Evolutionary conservation across 2,888 invertebrate species (phyloP).

Genomic region (Meteorus cinctellus): DNA sequence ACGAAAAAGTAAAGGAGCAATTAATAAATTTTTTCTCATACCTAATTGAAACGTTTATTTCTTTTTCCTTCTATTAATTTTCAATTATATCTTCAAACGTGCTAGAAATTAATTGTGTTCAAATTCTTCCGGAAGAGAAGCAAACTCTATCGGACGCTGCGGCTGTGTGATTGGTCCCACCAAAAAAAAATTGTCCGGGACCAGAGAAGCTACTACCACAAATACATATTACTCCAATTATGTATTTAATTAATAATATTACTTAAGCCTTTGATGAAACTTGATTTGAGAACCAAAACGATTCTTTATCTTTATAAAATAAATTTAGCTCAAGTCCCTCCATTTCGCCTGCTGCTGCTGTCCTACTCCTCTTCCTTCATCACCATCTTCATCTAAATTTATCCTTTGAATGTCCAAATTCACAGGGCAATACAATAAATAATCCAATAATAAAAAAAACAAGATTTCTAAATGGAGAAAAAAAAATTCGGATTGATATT

Average conservation of each 20-base stretch:
- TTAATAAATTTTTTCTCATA: too few species aligned
- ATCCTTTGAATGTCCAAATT: neutral
- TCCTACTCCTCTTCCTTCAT: neutral
- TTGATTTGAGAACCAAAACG: neutral
- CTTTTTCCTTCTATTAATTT: neutral
- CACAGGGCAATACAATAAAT: neutral
- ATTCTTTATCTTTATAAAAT: neutral
- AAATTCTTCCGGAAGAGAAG: constrained; percentile 45
- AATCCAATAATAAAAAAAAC: neutral
- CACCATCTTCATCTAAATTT: neutral
- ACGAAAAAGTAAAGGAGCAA: neutral
- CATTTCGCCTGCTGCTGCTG: constrained; percentile 1
- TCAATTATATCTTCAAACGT: neutral
- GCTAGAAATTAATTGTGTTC: neutral
- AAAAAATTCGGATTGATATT: neutral
- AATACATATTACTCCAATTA: neutral
- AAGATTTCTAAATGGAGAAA: neutral
- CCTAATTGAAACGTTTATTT: neutral
- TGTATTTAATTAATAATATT: neutral
- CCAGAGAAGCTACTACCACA: constrained; percentile 51
- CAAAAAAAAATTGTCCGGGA: constrained; percentile 44
- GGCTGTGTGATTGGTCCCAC: constrained; percentile 53
- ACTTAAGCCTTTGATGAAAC: neutral
- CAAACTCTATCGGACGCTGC: constrained; percentile 42
- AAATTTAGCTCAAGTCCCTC: neutral